Base-by-base conservation (phyloP, 1,140 invertebrate species). In the Periplaneta americana region DNA sequence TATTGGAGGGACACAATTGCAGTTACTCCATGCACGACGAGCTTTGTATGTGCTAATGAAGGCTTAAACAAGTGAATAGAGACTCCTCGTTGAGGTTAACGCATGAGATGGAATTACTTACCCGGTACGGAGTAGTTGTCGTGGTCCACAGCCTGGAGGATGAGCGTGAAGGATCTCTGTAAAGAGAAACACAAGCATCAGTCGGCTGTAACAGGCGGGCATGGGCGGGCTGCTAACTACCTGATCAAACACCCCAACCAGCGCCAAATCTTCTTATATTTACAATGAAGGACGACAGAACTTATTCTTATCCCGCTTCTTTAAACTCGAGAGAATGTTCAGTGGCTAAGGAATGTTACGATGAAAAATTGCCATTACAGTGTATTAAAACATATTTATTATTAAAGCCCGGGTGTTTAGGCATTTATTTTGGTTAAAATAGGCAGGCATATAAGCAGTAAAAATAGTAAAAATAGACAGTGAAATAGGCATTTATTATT, bases 161-260 rank as follows among this genome's bases (percentile, higher is more conserved):
- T 97, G 86, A 98, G 90, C 84, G 96, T 96, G 89, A 97, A 97
- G 83, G 96, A 96, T 88, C 96, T 94, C 96, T 98, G 94, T 66
- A 93, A 93, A 66, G 82, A 85, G 85, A 86, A 88, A 86, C 88
- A 86, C 87, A 87, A 86, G 83, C 84, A 83, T 36, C 34, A 76
- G 57, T 66, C 48, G 28, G n/a, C n/a, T 80, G 31, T 81, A 78
- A 36, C 31, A 75, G 34, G 9, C 34, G 36, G n/a, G n/a, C 33
- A 39, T 32, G 31, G 28, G 31, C 31, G 79, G 32, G 35, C 28
- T 35, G 48, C 37, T 80, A 37, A 80, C 28, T 33, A 31, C 32
- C 37, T 28, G 34, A 32, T 66, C 80, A 80, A 75, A 80, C 32
- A 74, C 57, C n/a, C 34, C 48, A n/a, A 15, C 4, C 32, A 0